These are phyloP conservation scores for Andrena marginata DNA, from an alignment of 2,888 invertebrate species.

Conservation along the genomic window DNA sequence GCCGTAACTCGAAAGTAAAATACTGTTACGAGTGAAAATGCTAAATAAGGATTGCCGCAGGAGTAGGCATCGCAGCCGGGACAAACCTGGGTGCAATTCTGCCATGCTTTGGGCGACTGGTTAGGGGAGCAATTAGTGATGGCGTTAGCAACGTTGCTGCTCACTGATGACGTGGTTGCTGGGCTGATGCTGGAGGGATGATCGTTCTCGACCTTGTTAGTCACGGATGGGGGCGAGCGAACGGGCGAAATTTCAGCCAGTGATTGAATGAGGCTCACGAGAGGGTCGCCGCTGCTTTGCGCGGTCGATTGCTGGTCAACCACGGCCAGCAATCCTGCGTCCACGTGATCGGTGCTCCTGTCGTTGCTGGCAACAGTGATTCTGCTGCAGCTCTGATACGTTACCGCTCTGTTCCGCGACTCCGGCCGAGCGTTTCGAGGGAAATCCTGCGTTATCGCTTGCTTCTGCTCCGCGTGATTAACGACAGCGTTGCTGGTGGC, in stretches of 20 bases:
- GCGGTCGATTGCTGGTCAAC: constrained; percentile 70
- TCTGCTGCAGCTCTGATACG: constrained; percentile 83
- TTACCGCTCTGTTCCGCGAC: constrained; percentile 61
- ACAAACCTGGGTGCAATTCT: constrained; percentile 83
- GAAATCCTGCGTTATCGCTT: constrained; percentile 32
- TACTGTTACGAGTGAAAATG: constrained; percentile 10
- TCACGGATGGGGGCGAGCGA: constrained; percentile 69
- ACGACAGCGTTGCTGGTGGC: constrained; percentile 53
- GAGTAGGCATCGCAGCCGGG: constrained; percentile 54
- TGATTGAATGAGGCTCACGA: constrained; percentile 82
- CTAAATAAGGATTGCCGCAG: constrained; percentile 22
- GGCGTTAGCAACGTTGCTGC: constrained; percentile 73
- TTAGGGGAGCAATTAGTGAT: constrained; percentile 82
- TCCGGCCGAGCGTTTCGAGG: constrained; percentile 63
- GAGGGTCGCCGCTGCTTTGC: constrained; percentile 72
- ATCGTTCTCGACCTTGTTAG: constrained; percentile 76
- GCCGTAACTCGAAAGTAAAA: not conserved
- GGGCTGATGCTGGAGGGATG: constrained; percentile 50
- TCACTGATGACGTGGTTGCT: constrained; percentile 55
- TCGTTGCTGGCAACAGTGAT: constrained; percentile 36
- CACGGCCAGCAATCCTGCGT: constrained; percentile 76
- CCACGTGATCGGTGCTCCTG: constrained; percentile 70
- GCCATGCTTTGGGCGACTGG: constrained; percentile 85
- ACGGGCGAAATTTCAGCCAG: constrained; percentile 81
- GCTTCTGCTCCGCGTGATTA: constrained; percentile 55